These are phyloP conservation scores for Drosophila mulleri DNA, from an alignment of 2,888 invertebrate genomes.

Conservation along the genomic window DNA sequence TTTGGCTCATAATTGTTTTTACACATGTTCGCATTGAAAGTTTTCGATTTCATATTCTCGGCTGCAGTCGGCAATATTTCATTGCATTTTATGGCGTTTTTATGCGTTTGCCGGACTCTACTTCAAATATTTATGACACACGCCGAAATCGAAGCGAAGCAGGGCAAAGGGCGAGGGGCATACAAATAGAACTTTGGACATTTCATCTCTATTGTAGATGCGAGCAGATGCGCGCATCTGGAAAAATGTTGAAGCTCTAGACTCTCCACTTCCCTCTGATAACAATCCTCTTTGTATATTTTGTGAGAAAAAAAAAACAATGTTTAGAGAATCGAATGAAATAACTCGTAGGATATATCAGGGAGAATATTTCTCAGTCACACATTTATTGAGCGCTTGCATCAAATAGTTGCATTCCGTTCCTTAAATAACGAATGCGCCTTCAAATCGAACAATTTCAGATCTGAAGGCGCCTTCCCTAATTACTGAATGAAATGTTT, in stretches of 20 bases:
- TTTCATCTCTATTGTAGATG: conserved; percentile 28
- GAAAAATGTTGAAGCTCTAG: conserved; percentile 6
- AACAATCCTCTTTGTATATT: not conserved
- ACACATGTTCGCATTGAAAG: conserved; percentile 23
- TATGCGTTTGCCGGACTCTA: conserved; percentile 2
- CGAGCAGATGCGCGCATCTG: conserved; percentile 27
- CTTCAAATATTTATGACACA: conserved; percentile 38
- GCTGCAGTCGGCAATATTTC: conserved; percentile 32
- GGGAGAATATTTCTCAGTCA: not conserved
- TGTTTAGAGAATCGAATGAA: not conserved
- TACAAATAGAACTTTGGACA: conserved; percentile 63
- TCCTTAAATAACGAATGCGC: conserved; percentile 1
- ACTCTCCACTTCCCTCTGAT: no score
- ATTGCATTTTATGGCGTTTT: conserved; percentile 36
- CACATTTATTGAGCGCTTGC: not conserved
- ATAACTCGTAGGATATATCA: not conserved
- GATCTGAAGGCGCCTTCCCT: conserved; percentile 10
- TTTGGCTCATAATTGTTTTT: conserved; percentile 22
- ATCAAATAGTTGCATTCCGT: conserved; percentile 3
- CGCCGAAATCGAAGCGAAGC: not conserved
- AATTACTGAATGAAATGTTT: not conserved
- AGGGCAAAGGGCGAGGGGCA: conserved; percentile 11
- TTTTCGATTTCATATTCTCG: conserved; percentile 21
- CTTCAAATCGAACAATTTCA: not conserved
- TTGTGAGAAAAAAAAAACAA: not conserved